These are phyloP conservation scores for Phodopus roborovskii DNA, from an alignment of 2,113 vertebrate species.

Conservation along the genomic window DNA sequence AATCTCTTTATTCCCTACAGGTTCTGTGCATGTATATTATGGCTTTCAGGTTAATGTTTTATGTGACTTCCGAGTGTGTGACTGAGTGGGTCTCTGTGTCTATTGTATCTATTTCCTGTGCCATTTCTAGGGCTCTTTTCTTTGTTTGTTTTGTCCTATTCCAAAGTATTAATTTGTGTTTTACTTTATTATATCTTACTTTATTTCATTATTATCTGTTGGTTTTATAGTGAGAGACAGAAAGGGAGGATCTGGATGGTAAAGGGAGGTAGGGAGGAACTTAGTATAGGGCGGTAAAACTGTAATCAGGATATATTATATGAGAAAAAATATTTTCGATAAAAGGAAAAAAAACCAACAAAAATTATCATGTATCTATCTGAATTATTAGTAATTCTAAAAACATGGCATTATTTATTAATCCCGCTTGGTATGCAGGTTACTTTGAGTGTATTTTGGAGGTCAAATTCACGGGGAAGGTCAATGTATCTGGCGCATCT, in stretches of 20 bases:
- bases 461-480: slow-evolving; percentile 31
- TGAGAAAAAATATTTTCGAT: background rate
- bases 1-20: background rate
- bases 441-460: background rate
- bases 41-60: background rate
- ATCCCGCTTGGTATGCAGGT: background rate
- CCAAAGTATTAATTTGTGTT: background rate
- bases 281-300: background rate
- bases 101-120: background rate
- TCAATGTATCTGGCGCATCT: background rate
- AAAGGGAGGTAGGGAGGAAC: background rate
- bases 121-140: background rate
- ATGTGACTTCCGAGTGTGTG: background rate
- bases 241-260: background rate
- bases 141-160: background rate
- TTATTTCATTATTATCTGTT: background rate
- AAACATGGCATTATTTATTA: background rate
- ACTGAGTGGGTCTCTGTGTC: background rate
- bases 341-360: background rate
- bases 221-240: background rate
- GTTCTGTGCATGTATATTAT: background rate
- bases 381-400: background rate
- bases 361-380: background rate
- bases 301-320: background rate
- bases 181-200: background rate